Evolutionary conservation across 2,888 invertebrate species (phyloP).

Genomic region (Oxycera nigricornis): DNA sequence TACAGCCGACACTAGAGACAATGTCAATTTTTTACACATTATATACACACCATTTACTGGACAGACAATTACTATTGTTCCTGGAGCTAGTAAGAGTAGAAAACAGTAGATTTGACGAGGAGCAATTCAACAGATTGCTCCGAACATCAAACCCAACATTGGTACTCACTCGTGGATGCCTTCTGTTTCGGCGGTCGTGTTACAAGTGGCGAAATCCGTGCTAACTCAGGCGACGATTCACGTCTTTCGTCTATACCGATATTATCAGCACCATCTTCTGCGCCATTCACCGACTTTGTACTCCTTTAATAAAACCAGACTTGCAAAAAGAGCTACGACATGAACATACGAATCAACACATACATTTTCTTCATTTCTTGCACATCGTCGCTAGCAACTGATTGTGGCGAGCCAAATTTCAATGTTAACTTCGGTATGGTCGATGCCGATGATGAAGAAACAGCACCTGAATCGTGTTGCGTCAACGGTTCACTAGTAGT

Average conservation of each 20-base stretch:
- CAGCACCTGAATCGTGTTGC: neutral
- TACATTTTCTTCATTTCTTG: slow-evolving; percentile 74
- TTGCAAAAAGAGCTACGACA: too few relatives aligned
- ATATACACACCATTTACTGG: too few relatives aligned
- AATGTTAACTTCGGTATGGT: slow-evolving; percentile 80
- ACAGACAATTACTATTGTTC: too few relatives aligned
- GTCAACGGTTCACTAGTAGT: neutral
- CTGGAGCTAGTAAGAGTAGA: too few relatives aligned
- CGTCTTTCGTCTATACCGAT: slow-evolving; percentile 55
- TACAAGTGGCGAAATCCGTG: slow-evolving; percentile 82
- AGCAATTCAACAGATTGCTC: too few relatives aligned
- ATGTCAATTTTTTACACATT: too few relatives aligned
- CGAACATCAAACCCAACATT: too few relatives aligned
- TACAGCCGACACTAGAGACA: too few relatives aligned
- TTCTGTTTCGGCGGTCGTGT: slow-evolving; percentile 82
- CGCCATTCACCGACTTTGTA: slow-evolving; percentile 40
- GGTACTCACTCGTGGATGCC: slow-evolving; percentile 56
- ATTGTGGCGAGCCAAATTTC: slow-evolving; percentile 74
- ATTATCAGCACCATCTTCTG: slow-evolving; percentile 38
- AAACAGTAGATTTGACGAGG: too few relatives aligned
- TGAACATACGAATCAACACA: too few relatives aligned
- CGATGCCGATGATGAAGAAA: neutral
- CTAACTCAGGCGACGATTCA: slow-evolving; percentile 81
- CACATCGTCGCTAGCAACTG: slow-evolving; percentile 61
- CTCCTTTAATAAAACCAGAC: neutral